phyloP scores from a whole-genome alignment of 2,888 invertebrate species.

The Catocala sponsa region DNA sequence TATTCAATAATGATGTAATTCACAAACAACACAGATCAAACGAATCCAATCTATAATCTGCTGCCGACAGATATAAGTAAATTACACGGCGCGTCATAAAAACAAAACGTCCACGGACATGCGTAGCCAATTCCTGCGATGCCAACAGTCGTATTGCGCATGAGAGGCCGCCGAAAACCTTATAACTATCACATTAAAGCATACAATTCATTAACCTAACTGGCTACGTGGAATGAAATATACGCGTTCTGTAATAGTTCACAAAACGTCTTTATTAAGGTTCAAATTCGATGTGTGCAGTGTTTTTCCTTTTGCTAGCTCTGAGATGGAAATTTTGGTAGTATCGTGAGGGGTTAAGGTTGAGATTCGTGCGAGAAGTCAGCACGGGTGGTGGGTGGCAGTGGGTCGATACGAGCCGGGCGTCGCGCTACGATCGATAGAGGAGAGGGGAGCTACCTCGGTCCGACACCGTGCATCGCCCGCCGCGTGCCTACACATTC shows the following conservation, averaged over 20 bases:
- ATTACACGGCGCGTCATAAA: conserved; percentile 63
- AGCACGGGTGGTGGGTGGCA: conserved; percentile 66
- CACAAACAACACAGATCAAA: conserved; percentile 18
- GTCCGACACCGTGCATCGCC: conserved; percentile 61
- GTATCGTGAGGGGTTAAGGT: conserved; percentile 70
- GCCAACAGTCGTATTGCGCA: conserved; percentile 67
- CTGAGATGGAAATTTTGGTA: conserved; percentile 53
- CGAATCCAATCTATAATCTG: conserved; percentile 26
- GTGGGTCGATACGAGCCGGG: conserved; percentile 81
- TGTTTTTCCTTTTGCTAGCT: conserved; percentile 40
- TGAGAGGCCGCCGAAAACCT: conserved; percentile 62
- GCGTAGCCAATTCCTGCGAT: conserved; percentile 77
- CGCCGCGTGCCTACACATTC: conserved; percentile 70
- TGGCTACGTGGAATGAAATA: conserved; percentile 53
- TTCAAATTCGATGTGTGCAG: conserved; percentile 68
- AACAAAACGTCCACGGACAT: conserved; percentile 78
- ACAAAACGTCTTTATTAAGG: conserved; percentile 74
- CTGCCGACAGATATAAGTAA: conserved; percentile 39
- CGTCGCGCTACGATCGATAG: conserved; percentile 79
- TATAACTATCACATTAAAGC: conserved; percentile 75
- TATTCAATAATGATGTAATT: conserved; percentile 2
- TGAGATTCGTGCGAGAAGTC: conserved; percentile 67
- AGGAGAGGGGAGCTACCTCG: conserved; percentile 70
- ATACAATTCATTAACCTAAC: conserved; percentile 74
- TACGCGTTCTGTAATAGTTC: conserved; percentile 70